Percentiles rank a stretch among this genome's conserved stretches.
These are phyloP conservation scores for Craniophora ligustri DNA, from an alignment of 2,888 invertebrate species.

Conservation along the genomic window DNA sequence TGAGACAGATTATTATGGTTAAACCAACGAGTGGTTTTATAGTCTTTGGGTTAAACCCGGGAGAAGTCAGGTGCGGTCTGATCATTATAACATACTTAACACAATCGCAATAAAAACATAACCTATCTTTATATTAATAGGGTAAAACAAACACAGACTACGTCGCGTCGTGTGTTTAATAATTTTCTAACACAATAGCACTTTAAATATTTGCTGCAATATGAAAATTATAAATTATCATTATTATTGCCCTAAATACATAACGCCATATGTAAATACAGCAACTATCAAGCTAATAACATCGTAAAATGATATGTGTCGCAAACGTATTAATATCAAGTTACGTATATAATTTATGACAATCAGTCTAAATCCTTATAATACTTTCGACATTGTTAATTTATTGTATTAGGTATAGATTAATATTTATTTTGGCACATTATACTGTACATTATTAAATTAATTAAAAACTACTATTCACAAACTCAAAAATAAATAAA, in stretches of 20 bases:
- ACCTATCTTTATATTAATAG: neutral
- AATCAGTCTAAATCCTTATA: slow-evolving; percentile 24
- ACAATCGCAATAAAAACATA: neutral
- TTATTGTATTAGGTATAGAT: too few relatives aligned
- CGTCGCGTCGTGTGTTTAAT: neutral
- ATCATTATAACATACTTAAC: neutral
- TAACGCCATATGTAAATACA: slow-evolving; percentile 10
- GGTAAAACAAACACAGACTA: slow-evolving; percentile 15
- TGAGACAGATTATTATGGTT: too few relatives aligned
- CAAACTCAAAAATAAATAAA: too few relatives aligned
- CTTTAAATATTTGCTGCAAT: slow-evolving; percentile 29
- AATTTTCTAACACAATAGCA: slow-evolving; percentile 4
- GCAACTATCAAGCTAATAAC: slow-evolving; percentile 26
- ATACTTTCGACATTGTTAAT: too few relatives aligned
- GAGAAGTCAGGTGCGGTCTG: too few relatives aligned
- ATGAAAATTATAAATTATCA: slow-evolving; percentile 16
- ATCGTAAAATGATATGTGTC: slow-evolving; percentile 31
- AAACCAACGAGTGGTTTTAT: too few relatives aligned
- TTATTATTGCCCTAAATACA: slow-evolving; percentile 27
- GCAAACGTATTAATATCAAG: slow-evolving; percentile 4
- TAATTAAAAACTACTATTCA: too few relatives aligned
- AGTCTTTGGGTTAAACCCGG: too few relatives aligned
- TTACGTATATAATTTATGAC: slow-evolving; percentile 17
- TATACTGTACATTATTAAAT: too few relatives aligned
- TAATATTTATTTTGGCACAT: too few relatives aligned